These are phyloP conservation scores for Pangasianodon gigas DNA, from an alignment of 2,113 vertebrate genomes.

Conservation along the genomic window DNA sequence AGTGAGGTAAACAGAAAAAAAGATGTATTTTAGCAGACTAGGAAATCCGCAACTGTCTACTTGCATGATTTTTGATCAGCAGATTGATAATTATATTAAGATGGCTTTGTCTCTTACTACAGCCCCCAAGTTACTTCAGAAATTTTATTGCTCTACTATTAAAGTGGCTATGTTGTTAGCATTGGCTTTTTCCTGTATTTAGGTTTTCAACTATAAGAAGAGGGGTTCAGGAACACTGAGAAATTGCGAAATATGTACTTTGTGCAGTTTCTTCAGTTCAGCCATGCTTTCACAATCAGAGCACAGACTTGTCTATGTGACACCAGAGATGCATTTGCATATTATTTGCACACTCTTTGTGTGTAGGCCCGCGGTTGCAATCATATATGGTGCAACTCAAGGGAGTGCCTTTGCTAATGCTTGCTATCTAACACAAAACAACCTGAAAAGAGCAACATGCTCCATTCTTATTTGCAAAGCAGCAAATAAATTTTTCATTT, in stretches of 20 bases:
- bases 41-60: background rate
- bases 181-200: background rate
- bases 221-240: too few species aligned
- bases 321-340: background rate
- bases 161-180: background rate
- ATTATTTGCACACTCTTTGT: background rate
- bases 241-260: too few species aligned
- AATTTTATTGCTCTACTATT: background rate
- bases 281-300: background rate
- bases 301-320: background rate
- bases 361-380: background rate
- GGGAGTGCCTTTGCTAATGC: background rate
- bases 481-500: background rate
- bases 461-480: background rate
- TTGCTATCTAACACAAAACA: background rate
- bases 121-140: background rate
- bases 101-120: background rate
- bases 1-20: background rate
- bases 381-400: background rate
- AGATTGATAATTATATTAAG: background rate
- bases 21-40: too few species aligned
- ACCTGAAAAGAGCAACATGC: background rate
- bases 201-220: too few species aligned
- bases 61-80: too few species aligned
- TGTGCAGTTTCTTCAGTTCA: background rate